Evolutionary conservation across 1,140 invertebrate genomes (phyloP).

Genomic region (Neodiprion pinetum): DNA sequence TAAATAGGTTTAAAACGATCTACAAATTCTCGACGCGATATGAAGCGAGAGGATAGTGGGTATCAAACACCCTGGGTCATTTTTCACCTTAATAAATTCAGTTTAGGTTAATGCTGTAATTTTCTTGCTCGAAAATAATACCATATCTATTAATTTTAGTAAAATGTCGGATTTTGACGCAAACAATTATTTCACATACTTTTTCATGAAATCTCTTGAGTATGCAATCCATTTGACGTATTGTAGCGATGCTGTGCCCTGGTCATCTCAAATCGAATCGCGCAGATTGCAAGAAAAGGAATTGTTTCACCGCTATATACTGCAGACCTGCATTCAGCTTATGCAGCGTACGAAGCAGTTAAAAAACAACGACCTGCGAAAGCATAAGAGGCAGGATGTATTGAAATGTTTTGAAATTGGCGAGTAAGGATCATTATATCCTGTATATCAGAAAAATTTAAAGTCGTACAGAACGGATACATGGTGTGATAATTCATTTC

Average conservation of each 20-base stretch:
- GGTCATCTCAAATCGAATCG: slow-evolving; percentile 51
- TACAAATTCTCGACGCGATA: no score
- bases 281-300: slow-evolving; percentile 50
- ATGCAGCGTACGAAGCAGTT: slow-evolving; percentile 50
- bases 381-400: slow-evolving; percentile 33
- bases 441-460: no score
- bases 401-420: slow-evolving; percentile 49
- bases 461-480: neutral
- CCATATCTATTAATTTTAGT: no score
- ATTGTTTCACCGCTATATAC: slow-evolving; percentile 58
- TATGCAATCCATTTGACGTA: neutral
- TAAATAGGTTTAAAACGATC: no score
- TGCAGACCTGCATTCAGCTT: slow-evolving; percentile 53
- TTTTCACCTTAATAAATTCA: no score
- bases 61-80: no score
- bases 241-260: slow-evolving; percentile 51
- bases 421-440: slow-evolving; percentile 33
- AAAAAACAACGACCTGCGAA: slow-evolving; percentile 42
- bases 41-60: no score
- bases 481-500: slow-evolving; percentile 17
- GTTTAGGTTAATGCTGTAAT: no score
- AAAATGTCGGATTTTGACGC: no score
- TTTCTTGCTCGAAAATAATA: no score
- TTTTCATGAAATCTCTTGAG: neutral
- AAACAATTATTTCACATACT: no score